phyloP scores from a whole-genome alignment of 35 echinoderm and acorn worm genomes.

The Heliocidaris erythrogramma region DNA sequence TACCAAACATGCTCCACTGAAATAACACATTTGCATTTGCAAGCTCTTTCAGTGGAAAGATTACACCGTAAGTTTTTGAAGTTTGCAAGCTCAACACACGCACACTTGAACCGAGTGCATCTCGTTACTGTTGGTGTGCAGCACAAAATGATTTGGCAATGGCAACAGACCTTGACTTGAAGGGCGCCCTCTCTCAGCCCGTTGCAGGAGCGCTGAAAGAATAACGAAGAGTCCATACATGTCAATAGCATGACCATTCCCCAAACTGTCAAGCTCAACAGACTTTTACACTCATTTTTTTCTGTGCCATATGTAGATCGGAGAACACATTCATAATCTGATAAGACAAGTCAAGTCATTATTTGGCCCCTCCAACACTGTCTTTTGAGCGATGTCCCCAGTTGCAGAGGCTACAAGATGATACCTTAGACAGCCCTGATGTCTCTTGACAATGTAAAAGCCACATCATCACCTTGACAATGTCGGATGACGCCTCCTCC shows the following conservation, averaged over 20 bases:
- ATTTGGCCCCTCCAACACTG: background rate
- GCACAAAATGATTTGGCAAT: conserved; percentile 1
- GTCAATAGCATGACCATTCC: background rate
- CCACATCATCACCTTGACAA: background rate
- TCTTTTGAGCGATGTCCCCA: background rate
- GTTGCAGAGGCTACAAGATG: background rate
- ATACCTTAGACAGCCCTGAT: background rate
- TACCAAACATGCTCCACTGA: background rate
- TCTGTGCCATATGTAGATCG: background rate
- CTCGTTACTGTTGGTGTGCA: background rate
- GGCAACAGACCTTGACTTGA: background rate
- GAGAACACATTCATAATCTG: background rate
- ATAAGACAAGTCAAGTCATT: background rate
- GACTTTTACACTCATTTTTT: background rate
- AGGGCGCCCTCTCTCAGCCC: background rate
- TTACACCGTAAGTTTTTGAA: background rate
- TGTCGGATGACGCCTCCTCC: background rate
- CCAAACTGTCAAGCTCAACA: background rate
- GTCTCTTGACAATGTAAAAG: background rate
- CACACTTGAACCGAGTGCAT: background rate
- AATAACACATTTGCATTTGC: background rate
- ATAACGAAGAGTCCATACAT: background rate
- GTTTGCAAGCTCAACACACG: background rate
- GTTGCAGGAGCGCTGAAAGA: background rate
- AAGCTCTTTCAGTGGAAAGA: background rate